Percentiles rank a stretch among this genome's conserved stretches.
Conservation (phyloP, 2,888 invertebrate species). For the Bhutanitis thaidina region DNA sequence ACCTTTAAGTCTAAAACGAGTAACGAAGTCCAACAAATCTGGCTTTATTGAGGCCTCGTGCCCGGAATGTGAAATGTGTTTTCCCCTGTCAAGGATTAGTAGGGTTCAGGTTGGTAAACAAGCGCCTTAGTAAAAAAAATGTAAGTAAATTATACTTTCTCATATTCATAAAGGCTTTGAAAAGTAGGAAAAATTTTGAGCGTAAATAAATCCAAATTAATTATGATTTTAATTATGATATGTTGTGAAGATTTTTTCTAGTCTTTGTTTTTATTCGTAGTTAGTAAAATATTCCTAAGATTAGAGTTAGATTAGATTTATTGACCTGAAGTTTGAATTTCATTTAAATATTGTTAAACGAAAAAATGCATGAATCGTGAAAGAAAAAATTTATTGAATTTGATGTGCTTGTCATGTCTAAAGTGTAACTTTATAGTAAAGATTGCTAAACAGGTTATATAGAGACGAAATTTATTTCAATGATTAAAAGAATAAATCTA, state of each 20-base stretch:
- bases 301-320: too few species aligned
- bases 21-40: conserved; percentile 17
- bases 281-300: too few species aligned
- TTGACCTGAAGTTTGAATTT: too few species aligned
- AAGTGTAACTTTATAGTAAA: too few species aligned
- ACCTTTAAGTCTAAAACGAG: conserved; percentile 6
- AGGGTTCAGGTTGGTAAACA: neutral
- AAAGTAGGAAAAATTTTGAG: neutral
- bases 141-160: neutral
- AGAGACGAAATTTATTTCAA: too few species aligned
- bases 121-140: neutral
- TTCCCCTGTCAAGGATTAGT: conserved; percentile 7
- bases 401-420: too few species aligned
- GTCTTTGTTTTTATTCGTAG: neutral
- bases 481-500: too few species aligned
- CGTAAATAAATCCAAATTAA: neutral
- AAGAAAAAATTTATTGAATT: too few species aligned
- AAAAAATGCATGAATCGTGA: too few species aligned
- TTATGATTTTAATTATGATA: neutral
- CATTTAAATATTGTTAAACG: too few species aligned
- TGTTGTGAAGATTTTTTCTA: neutral
- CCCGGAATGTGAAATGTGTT: conserved; percentile 14
- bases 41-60: conserved; percentile 19
- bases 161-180: neutral
- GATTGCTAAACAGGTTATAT: too few species aligned